phyloP scores from a whole-genome alignment of 2,797 vertebrate genomes.

The Oreochromis grahami region DNA sequence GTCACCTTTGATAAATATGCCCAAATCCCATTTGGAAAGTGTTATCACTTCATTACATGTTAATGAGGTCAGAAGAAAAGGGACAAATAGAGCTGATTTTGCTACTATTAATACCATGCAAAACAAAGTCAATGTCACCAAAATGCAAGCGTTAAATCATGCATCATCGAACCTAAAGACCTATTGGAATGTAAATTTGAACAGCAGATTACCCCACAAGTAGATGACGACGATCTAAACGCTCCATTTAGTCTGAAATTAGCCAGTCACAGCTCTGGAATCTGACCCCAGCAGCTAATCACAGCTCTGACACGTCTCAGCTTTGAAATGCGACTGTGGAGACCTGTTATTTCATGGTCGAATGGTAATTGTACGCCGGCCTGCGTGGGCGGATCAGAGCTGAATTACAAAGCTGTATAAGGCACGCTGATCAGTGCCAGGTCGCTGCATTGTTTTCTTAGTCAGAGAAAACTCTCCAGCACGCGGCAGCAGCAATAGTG shows the following conservation, averaged over 20 bases:
- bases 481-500: neutral
- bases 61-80: neutral
- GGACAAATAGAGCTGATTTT: neutral
- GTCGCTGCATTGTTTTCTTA: neutral
- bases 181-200: neutral
- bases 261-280: slow-evolving; percentile 8
- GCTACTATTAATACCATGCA: neutral
- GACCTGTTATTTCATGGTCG: slow-evolving; percentile 31
- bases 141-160: neutral
- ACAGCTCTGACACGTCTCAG: slow-evolving; percentile 15
- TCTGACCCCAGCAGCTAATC: slow-evolving; percentile 2
- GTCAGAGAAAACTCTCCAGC: neutral
- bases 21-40: neutral
- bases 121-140: neutral
- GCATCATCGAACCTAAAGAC: neutral
- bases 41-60: neutral
- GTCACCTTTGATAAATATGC: neutral
- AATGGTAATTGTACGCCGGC: slow-evolving; percentile 19
- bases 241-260: slow-evolving; percentile 15
- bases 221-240: neutral
- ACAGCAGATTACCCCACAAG: neutral
- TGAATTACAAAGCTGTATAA: slow-evolving; percentile 6
- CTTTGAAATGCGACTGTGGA: neutral
- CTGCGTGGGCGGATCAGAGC: slow-evolving; percentile 11
- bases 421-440: neutral